Evolutionary conservation across 2,888 invertebrate genomes (phyloP), one percentile per base, ranked within the genome.

Genomic region (Sepioteuthis lessoniana): DNA sequence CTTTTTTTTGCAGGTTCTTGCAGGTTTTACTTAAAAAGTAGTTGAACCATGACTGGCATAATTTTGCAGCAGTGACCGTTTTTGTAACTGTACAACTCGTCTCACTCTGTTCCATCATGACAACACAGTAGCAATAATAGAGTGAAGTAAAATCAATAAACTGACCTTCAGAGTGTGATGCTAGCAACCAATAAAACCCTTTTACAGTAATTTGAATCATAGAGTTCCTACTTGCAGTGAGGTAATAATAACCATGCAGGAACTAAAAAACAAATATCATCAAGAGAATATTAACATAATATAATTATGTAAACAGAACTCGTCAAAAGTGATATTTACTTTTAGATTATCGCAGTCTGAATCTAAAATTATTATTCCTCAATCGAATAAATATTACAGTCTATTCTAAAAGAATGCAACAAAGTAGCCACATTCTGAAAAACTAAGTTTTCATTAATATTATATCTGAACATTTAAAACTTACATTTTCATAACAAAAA

Each of bases 11-110:
- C 16, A 76, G n/a, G 19, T 76, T 35, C 3, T 76, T 76, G 76
- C 76, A 76, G 76, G 76, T 76, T n/a, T 76, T 76, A 76, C 76
- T 76, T 16, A 76, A 19, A 35, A 76, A 76, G 19, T 76, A 76
- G 76, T 76, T 76, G 76, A 76, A 76, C 76, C 76, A 76, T 76
- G 76, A 76, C 35, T 76, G 76, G 76, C 76, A 76, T n/a, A 76
- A 76, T 76, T 76, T 76, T n/a, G 76, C 76, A 4, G 76, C 76
- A 76, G 76, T 76, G n/a, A 76, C 76, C 76, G 76, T 76, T 76
- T 76, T 76, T 35, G 76, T 35, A 76, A n/a, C 76, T 10, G 76
- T 76, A 76, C 13, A 76, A 76, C 76, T 76, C n/a, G 76, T 76
- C 35, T 76, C 76, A 4, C 76, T 35, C 76, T 76, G 76, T 76